Percentiles rank a stretch among this genome's conserved stretches.
Conservation (phyloP, 2,113 vertebrate species). For the Nycticebus coucang region DNA sequence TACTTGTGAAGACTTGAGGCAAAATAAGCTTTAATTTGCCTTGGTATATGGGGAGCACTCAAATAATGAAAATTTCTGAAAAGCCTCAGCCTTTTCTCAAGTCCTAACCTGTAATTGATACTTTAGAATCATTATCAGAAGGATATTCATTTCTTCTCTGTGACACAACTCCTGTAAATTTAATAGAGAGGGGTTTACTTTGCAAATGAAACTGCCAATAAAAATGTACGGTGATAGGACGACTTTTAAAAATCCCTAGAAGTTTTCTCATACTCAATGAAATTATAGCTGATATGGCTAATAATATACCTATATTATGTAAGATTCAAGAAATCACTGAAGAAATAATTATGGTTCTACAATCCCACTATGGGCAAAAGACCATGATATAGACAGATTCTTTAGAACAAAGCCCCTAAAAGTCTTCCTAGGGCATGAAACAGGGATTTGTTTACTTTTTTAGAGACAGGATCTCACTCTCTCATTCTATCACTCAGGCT, state of each 20-base stretch:
- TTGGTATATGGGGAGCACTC: background rate
- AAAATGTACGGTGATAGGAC: background rate
- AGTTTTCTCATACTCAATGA: background rate
- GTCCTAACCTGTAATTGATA: background rate
- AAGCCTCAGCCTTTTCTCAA: background rate
- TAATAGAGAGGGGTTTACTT: background rate
- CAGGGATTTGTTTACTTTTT: background rate
- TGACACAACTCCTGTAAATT: background rate
- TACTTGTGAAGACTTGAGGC: background rate
- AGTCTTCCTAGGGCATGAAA: background rate
- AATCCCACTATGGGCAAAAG: background rate
- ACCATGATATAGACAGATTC: background rate
- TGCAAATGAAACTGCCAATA: background rate
- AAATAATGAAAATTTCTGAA: conserved; percentile 23
- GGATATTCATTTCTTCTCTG: background rate
- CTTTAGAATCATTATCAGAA: background rate
- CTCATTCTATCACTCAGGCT: no score
- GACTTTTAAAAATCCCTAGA: conserved; percentile 7
- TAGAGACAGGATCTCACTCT: no score
- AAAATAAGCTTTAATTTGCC: background rate
- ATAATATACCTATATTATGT: background rate
- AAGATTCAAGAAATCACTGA: conserved; percentile 10
- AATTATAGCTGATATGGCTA: background rate
- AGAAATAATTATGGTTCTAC: background rate
- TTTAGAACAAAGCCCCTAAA: background rate